Evolutionary conservation across 2,888 invertebrate genomes (phyloP).

Genomic region (Nyleta sp.): DNA sequence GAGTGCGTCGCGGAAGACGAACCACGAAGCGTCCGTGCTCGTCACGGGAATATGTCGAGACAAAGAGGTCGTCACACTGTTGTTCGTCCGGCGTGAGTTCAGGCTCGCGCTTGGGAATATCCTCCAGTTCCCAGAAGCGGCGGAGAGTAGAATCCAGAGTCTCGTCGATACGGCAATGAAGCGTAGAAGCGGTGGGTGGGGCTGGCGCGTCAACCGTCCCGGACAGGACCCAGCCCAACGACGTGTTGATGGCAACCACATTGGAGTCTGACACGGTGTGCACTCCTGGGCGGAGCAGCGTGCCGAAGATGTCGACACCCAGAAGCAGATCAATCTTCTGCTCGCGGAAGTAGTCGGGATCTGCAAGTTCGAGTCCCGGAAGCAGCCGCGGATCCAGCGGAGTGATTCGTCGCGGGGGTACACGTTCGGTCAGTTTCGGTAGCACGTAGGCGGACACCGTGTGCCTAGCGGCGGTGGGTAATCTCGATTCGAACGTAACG

Average conservation of each 20-base stretch:
- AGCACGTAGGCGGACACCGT: no score
- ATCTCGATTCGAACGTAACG: no score
- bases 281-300: background rate
- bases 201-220: background rate
- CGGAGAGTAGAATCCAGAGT: background rate
- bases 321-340: background rate
- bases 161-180: background rate
- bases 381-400: background rate
- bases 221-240: constrained; percentile 1
- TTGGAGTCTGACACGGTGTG: background rate
- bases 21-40: no score
- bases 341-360: background rate
- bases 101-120: background rate
- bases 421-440: no score
- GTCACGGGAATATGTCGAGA: no score
- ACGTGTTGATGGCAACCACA: background rate
- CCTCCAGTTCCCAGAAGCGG: constrained; percentile 1
- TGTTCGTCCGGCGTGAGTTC: background rate
- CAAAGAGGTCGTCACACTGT: no score
- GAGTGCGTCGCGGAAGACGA: no score
- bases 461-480: no score
- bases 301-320: constrained; percentile 12
- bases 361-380: background rate
- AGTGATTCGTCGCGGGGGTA: no score
- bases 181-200: no score